Base-by-base conservation (phyloP, 2,888 invertebrate genomes). In the Himalopsyche anomala region DNA sequence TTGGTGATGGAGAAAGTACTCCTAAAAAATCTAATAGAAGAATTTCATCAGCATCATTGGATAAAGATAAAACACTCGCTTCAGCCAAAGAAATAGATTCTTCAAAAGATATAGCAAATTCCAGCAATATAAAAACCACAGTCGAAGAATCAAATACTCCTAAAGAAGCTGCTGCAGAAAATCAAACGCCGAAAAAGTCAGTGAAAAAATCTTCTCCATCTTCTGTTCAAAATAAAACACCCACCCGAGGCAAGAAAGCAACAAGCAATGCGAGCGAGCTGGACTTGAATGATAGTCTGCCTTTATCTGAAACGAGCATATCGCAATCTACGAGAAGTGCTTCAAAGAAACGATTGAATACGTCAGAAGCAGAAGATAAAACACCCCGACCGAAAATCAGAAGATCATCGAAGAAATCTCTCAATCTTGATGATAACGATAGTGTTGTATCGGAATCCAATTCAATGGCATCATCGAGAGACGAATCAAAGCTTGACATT, bases 21-120 rank as follows among this genome's bases (percentile, higher is more conserved):
- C 15, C 36, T 15, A 74, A 28, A 42, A 84, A 79, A n/a, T 36
- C 40, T 51, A 83, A 81, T 0, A 90, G 92, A 56, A 91, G 90
- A 86, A 92, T 93, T 11, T 90, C 93, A 19, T 92, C 92, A 0
- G 89, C 92, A 85, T 90, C 92, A 0, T 91, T n/a, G 92, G 93
- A 0, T 51, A 51, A 51, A 51, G 51, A 51, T 15, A 91, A 90
- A 88, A 93, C 93, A 88, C 89, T 92, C 86, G 90, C 90, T 0
- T 92, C 91, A 54, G 51, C 84, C 55, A 91, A 90, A 82, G 83
- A 89, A 1, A 91, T 92, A 19, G 91, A 91, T 56, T 90, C 91
- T 51, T 89, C 90, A 79, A 90, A 88, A 86, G 80, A 87, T 87
- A 62, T 38, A 74, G 38, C n/a, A 62, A 2, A 28, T 62, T n/a